Evolutionary conservation across 2,113 vertebrate genomes (phyloP), one percentile per base, ranked within the genome.

Genomic region (Taurulus bubalis): DNA sequence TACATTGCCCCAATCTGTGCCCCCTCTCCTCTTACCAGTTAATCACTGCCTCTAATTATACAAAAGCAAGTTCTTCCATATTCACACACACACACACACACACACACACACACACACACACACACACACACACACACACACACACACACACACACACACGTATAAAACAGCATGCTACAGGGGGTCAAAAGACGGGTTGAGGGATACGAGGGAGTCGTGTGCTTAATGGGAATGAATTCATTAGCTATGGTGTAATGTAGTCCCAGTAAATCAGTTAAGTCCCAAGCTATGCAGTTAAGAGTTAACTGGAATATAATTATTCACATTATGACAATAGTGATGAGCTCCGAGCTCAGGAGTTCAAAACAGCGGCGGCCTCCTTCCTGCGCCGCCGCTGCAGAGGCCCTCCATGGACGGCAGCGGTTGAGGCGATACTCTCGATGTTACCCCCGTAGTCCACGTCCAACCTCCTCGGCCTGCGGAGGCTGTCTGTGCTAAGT

Each of bases 31-130:
- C 91, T 67, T 90, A 95, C 93, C 94, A 91, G 89, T 92, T 95
- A 94, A 95, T 96, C 95, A 95, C 91, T 88, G 69, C 90, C 92
- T 91, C 93, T 96, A 96, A 96, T 96, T 32, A 32, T 32, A 32
- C 30, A 32, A 32, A 32, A 4, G 30, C 30, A 32, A 32, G 30
- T 32, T 32, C 30, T 32, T 32, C 30, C 30, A 32, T 3, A 32
- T 32, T 32, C 30, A 32, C 30, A 32, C 2, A 32, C 30, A 32
- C 30, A 32, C 30, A 32, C 4, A 4, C 30, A 32, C 30, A 32
- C 2, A 32, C 30, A 4, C 2, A 32, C 30, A 32, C 8, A 60
- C 30, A 30, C 24, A 3, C 3, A 34, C 8, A 59, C 28, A 59
- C 26, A 59, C 28, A 59, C 58, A 59, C 26, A 28, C 56, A 58